A percentile compares a stretch with the other conserved stretches of the same genome.
These are phyloP conservation scores for Chiridota heheva DNA, from an alignment of 35 echinoderm and acorn worm genomes.

Conservation along the genomic window DNA sequence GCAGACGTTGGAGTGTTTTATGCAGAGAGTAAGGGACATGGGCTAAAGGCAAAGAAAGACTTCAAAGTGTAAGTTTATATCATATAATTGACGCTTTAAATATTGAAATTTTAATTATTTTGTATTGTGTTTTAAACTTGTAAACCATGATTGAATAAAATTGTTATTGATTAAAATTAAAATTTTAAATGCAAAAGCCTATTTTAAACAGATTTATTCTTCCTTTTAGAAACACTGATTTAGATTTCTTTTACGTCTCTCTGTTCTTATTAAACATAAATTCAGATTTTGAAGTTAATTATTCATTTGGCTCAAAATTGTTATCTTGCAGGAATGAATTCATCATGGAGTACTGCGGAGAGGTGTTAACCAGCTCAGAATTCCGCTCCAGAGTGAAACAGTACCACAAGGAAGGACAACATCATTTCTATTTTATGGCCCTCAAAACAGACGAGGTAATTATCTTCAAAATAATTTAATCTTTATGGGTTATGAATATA, in stretches of 20 bases:
- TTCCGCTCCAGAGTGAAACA: constrained; percentile 74
- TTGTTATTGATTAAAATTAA: too few relatives aligned
- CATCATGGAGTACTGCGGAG: constrained; percentile 92
- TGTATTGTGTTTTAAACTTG: too few relatives aligned
- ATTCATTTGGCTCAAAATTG: neutral
- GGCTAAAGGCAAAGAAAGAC: constrained; percentile 69
- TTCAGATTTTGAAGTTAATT: neutral
- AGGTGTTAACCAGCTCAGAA: constrained; percentile 83
- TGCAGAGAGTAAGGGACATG: constrained; percentile 90
- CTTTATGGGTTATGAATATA: too few relatives aligned
- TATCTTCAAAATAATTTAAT: neutral
- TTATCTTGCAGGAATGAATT: constrained; percentile 67
- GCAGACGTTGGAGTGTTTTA: constrained; percentile 86
- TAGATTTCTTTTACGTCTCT: too few relatives aligned
- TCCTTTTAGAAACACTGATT: neutral
- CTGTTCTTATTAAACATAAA: neutral
- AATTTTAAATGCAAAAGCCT: neutral
- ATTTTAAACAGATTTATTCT: neutral
- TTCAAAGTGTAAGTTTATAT: constrained; percentile 68
- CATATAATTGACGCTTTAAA: too few relatives aligned
- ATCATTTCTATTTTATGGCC: constrained; percentile 98
- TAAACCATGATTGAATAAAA: too few relatives aligned
- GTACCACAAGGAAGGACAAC: constrained; percentile 87
- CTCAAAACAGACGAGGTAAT: constrained; percentile 89
- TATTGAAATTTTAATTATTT: too few relatives aligned